These are phyloP conservation scores for Polyploca ridens DNA, from an alignment of 2,888 invertebrate genomes.

Conservation along the genomic window DNA sequence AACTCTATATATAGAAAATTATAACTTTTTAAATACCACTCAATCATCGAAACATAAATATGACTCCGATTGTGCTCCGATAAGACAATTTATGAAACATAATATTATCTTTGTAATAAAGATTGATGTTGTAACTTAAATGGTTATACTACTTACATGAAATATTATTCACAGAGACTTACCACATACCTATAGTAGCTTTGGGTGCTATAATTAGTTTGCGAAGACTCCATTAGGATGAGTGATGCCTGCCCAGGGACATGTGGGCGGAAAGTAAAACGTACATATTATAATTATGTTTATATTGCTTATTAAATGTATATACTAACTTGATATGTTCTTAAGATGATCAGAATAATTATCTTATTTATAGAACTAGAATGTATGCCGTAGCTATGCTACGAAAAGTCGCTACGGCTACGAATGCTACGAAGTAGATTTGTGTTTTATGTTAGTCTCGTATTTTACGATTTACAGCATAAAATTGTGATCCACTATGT, in stretches of 20 bases:
- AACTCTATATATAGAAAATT: too few relatives aligned
- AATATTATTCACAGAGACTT: not conserved
- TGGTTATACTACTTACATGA: not conserved
- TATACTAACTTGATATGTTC: not conserved
- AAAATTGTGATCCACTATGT: too few relatives aligned
- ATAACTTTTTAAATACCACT: too few relatives aligned
- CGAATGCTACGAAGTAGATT: not conserved
- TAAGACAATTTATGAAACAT: not conserved
- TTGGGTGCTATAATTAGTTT: slow-evolving; percentile 28
- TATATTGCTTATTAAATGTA: slow-evolving; percentile 3
- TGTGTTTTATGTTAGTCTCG: too few relatives aligned
- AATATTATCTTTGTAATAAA: not conserved
- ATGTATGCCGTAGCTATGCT: not conserved
- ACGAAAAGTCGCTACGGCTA: not conserved
- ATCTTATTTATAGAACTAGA: not conserved
- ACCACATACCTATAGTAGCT: not conserved
- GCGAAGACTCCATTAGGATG: slow-evolving; percentile 24
- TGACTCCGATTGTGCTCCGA: too few relatives aligned
- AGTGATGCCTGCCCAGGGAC: slow-evolving; percentile 27
- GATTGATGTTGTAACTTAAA: not conserved
- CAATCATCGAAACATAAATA: too few relatives aligned
- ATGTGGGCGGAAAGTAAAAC: not conserved
- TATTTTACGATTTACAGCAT: too few relatives aligned
- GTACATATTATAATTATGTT: slow-evolving; percentile 17
- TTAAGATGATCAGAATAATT: too few relatives aligned